phyloP scores from a whole-genome alignment of 2,888 invertebrate genomes.

The Caenorhabditis imperialis region DNA sequence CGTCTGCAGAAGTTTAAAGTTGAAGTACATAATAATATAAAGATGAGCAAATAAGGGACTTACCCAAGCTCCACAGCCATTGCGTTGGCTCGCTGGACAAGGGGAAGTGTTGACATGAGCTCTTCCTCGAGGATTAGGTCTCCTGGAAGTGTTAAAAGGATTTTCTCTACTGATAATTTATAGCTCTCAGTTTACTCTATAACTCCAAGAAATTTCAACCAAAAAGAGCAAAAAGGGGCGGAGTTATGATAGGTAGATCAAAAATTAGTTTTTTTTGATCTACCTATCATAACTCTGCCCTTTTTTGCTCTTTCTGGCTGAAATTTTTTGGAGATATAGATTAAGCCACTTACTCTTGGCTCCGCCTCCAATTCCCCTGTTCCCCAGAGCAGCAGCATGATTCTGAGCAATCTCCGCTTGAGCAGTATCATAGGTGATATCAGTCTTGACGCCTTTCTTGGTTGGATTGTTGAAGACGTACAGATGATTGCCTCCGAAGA shows the following conservation, averaged over 20 bases:
- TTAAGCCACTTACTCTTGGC: conserved; percentile 20
- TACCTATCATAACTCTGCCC: no score
- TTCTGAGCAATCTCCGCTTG: conserved; percentile 81
- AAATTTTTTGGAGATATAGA: no score
- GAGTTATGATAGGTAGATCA: no score
- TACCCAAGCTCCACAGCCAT: conserved; percentile 81
- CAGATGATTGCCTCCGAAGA: conserved; percentile 82
- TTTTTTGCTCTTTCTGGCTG: no score
- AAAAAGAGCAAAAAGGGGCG: no score
- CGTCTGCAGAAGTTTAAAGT: conserved; percentile 76
- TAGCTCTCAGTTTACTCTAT: no score
- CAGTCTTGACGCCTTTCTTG: conserved; percentile 76
- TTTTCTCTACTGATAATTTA: no score
- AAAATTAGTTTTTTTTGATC: no score
- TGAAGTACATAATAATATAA: no score
- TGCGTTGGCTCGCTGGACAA: conserved; percentile 81
- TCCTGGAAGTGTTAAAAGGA: no score
- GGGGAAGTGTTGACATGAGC: conserved; percentile 81
- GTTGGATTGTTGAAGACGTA: conserved; percentile 81
- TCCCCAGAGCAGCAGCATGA: conserved; percentile 76
- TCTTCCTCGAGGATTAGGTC: conserved; percentile 80
- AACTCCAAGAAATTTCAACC: no score
- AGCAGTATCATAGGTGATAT: conserved; percentile 81
- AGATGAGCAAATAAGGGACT: not conserved
- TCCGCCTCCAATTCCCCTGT: conserved; percentile 30